Percentiles rank a stretch among this genome's conserved stretches.
These are phyloP conservation scores for Antheraea mylitta DNA, from an alignment of 1,140 invertebrate species.

Conservation along the genomic window DNA sequence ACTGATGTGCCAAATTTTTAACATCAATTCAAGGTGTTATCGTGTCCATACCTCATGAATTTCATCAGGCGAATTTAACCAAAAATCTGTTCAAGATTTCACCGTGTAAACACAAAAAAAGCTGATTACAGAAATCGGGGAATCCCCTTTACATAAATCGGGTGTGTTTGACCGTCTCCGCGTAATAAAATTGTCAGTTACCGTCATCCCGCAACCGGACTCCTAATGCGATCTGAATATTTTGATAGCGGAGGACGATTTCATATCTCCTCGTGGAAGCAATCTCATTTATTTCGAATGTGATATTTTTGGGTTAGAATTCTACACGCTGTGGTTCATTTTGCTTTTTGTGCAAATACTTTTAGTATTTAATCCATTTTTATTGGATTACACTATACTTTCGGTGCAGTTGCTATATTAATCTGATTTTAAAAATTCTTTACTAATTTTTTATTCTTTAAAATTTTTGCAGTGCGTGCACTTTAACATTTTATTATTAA, in stretches of 20 bases:
- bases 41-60: too few relatives aligned
- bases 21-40: too few relatives aligned
- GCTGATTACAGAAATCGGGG: neutral
- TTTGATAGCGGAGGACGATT: conserved; percentile 12
- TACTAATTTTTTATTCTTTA: too few relatives aligned
- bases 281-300: neutral
- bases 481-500: too few relatives aligned
- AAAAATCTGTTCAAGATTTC: neutral
- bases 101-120: neutral
- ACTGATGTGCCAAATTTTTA: too few relatives aligned
- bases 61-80: neutral
- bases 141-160: conserved; percentile 1
- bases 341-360: neutral
- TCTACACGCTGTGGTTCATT: neutral
- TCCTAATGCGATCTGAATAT: conserved; percentile 14
- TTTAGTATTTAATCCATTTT: neutral
- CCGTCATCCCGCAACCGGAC: neutral
- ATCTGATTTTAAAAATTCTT: too few relatives aligned
- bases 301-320: neutral
- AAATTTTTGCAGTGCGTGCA: too few relatives aligned
- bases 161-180: neutral
- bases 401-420: too few relatives aligned
- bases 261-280: conserved; percentile 8
- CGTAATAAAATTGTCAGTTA: neutral
- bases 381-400: too few relatives aligned